Evolutionary conservation across 1,140 invertebrate genomes (phyloP), one percentile per base, ranked within the genome.

Genomic region (Latrodectus geometricus): DNA sequence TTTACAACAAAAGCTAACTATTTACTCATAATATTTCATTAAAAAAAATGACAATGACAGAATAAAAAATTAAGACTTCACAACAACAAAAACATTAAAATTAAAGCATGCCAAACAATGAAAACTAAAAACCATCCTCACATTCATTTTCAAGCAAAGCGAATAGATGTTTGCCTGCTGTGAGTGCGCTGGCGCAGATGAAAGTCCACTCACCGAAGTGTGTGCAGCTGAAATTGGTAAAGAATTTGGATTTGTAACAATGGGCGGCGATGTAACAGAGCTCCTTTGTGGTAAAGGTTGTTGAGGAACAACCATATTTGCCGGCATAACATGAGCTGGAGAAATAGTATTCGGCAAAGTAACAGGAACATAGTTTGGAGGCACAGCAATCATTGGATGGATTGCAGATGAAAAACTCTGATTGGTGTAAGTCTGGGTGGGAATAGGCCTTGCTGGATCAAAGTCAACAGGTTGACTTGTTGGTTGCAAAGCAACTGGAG

Each of bases 391-490:
- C 68, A 87, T 78, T 35, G 68, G 80, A 86, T 82, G 89, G 49
- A 88, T 54, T 50, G 79, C 80, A 14, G 75, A 68, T 12, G 79
- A 73, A 68, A 87, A 89, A 76, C 85, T 88, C 65, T 88, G 88
- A 86, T 89, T 89, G 54, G 88, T 89, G 52, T 88, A 89, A 11
- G 89, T 89, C 75, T 89, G 89, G n/a, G 89, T 88, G 21, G 88
- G 88, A 56, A 89, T 89, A 15, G 88, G 76, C 20, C 75, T 70
- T n/a, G 70, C 83, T 73, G 77, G 81, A 68, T 88, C 76, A 88
- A 84, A 84, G 61, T 88, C 87, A 4, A 48, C 21, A 20, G 83
- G 76, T 50, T 77, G 74, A n/a, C 61, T 72, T 15, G 83, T 77
- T 73, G 86, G 86, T 52, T 79, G 87, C 61, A 83, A 50, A 12